phyloP scores from a whole-genome alignment of 1,140 invertebrate species.

The Geopemphigus sp. region DNA sequence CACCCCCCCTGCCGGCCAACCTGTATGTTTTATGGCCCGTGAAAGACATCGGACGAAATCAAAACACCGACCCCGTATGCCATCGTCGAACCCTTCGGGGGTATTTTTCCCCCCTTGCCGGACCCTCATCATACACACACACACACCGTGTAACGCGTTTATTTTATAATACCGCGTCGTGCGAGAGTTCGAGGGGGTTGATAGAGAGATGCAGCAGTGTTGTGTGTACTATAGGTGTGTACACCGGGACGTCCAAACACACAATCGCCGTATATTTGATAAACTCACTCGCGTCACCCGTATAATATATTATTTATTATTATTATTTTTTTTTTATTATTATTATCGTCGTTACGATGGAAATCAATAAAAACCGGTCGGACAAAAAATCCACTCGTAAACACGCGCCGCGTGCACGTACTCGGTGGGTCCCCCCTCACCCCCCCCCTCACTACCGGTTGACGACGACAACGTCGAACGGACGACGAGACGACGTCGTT shows the following conservation, averaged over 20 bases:
- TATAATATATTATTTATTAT: neutral
- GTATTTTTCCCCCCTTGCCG: neutral
- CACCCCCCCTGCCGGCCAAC: neutral
- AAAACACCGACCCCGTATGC: constrained; percentile 22
- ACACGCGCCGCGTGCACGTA: neutral
- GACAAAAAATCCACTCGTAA: constrained; percentile 27
- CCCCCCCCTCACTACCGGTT: too few species aligned
- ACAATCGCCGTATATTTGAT: neutral
- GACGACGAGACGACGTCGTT: neutral
- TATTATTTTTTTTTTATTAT: neutral
- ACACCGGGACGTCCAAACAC: too few species aligned
- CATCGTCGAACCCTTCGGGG: neutral
- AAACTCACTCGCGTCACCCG: neutral
- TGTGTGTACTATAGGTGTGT: too few species aligned
- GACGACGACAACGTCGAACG: neutral
- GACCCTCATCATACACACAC: too few species aligned
- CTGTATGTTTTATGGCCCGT: constrained; percentile 43
- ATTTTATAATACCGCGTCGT: neutral
- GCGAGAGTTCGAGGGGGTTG: neutral
- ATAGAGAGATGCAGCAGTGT: too few species aligned
- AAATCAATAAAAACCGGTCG: constrained; percentile 39
- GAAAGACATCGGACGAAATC: constrained; percentile 38
- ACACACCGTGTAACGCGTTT: neutral
- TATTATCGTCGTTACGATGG: constrained; percentile 15
- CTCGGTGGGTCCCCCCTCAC: neutral